phyloP scores from a whole-genome alignment of 2,888 invertebrate genomes.

The Augiades crinisus region DNA sequence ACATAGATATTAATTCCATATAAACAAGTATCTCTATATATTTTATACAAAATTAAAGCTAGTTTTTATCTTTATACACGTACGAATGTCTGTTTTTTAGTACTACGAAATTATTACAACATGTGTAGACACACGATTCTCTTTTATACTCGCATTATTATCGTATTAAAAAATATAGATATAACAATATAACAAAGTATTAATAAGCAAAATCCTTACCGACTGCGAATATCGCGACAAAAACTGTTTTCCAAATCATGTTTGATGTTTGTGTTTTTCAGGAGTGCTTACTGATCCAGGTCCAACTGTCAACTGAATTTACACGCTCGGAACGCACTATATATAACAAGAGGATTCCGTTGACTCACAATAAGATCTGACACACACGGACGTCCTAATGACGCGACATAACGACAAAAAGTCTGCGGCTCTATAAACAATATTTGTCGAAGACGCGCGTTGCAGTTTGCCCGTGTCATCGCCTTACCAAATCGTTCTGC shows the following conservation, averaged over 20 bases:
- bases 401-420: not conserved
- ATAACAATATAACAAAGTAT: not conserved
- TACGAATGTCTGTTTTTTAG: too few relatives aligned
- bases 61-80: too few relatives aligned
- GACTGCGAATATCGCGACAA: conserved; percentile 44
- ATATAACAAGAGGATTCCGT: conserved; percentile 37
- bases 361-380: conserved; percentile 30
- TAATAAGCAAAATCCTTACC: conserved; percentile 16
- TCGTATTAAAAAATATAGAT: too few relatives aligned
- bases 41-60: too few relatives aligned
- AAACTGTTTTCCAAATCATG: conserved; percentile 55
- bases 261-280: conserved; percentile 31
- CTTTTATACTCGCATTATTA: too few relatives aligned
- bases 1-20: too few relatives aligned
- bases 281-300: conserved; percentile 32
- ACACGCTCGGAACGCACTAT: conserved; percentile 34
- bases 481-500: too few relatives aligned
- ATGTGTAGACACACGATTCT: too few relatives aligned
- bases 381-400: not conserved
- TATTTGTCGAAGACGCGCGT: too few relatives aligned
- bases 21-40: too few relatives aligned
- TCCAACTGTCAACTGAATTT: conserved; percentile 47
- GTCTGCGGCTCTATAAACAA: not conserved
- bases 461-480: too few relatives aligned
- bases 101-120: too few relatives aligned